Conservation (phyloP, 1,140 invertebrate genomes). For the Musca vetustissima region DNA sequence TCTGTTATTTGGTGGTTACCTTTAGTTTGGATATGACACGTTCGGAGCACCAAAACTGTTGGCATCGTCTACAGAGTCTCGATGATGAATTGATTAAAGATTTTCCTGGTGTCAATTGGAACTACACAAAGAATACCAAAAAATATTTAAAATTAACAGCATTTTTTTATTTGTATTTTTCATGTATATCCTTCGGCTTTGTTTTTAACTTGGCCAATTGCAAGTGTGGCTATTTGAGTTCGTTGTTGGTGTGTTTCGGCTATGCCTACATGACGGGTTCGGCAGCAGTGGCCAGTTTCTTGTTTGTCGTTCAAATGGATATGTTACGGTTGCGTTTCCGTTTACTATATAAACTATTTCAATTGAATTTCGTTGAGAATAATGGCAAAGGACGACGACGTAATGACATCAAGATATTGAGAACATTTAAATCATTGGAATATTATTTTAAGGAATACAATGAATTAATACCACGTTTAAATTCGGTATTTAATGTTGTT, state of each 20-base stretch:
- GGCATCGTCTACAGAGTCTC: constrained; percentile 33
- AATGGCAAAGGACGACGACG: neutral
- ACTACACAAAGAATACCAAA: constrained; percentile 35
- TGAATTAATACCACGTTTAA: constrained; percentile 33
- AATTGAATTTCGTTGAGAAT: constrained; percentile 27
- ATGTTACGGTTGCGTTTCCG: constrained; percentile 42
- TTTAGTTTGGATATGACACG: constrained; percentile 32
- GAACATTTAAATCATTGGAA: constrained; percentile 31
- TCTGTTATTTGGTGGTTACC: constrained; percentile 36
- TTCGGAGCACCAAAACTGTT: constrained; percentile 29
- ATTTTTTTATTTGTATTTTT: constrained; percentile 17
- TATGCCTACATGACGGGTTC: constrained; percentile 38
- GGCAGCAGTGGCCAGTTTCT: constrained; percentile 35
- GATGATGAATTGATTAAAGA: constrained; percentile 31
- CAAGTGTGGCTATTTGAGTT: constrained; percentile 38
- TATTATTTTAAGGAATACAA: constrained; percentile 34
- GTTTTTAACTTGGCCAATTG: constrained; percentile 38
- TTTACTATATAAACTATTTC: constrained; percentile 34
- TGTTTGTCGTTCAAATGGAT: constrained; percentile 43
- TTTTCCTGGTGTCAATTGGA: constrained; percentile 40
- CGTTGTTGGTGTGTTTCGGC: constrained; percentile 35
- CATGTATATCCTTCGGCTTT: constrained; percentile 30
- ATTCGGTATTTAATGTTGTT: constrained; percentile 36
- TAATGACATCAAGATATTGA: constrained; percentile 7
- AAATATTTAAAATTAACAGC: constrained; percentile 39